A percentile compares a stretch with the other conserved stretches of the same genome.
Evolutionary conservation across 1,140 invertebrate genomes (phyloP).

Genomic region (Orius laevigatus): DNA sequence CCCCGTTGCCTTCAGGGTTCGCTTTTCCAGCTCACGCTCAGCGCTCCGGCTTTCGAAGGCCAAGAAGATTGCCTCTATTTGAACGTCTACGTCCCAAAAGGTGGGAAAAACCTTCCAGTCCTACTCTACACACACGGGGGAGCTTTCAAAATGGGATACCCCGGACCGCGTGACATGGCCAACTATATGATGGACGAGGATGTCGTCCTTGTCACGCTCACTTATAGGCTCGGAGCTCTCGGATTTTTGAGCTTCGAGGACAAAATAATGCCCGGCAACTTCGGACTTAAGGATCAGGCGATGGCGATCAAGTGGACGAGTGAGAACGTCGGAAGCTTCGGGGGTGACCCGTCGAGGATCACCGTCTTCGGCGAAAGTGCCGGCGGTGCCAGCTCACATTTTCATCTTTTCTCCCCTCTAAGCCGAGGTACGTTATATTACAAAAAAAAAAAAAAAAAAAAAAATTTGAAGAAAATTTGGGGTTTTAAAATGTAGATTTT

Average conservation of each 20-base stretch:
- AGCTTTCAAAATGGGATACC: background rate
- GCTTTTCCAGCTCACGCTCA: too few species aligned
- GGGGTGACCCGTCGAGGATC: background rate
- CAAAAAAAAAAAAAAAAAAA: too few species aligned
- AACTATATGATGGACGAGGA: constrained; percentile 13
- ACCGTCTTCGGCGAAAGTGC: background rate
- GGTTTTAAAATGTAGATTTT: background rate
- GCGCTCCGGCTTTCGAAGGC: too few species aligned
- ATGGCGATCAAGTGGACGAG: background rate
- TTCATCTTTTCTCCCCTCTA: background rate
- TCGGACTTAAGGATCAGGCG: background rate
- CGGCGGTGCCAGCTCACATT: background rate
- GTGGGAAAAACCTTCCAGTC: constrained; percentile 1
- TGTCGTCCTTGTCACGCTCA: constrained; percentile 10
- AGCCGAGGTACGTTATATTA: background rate
- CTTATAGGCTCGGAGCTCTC: constrained; percentile 8
- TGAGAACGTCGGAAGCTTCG: background rate
- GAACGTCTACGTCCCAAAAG: constrained; percentile 1
- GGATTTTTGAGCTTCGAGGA: background rate
- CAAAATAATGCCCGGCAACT: background rate
- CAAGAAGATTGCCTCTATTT: background rate
- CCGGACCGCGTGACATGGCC: background rate
- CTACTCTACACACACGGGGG: constrained; percentile 8
- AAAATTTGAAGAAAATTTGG: too few species aligned
- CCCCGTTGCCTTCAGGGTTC: background rate